These are phyloP conservation scores for Mylabris phalerata DNA, from an alignment of 1,140 invertebrate species.

Conservation along the genomic window DNA sequence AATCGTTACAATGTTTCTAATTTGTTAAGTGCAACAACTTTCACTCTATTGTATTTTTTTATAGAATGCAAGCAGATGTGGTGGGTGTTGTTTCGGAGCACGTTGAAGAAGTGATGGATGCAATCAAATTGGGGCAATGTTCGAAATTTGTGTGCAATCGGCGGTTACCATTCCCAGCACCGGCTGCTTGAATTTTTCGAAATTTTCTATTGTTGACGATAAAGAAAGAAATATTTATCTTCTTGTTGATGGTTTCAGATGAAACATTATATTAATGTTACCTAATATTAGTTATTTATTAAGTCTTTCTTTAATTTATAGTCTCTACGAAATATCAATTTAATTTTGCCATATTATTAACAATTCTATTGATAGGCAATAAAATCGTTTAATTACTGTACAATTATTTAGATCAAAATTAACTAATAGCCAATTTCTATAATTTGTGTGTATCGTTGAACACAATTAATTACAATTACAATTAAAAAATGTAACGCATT, in stretches of 20 bases:
- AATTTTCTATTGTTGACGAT: not conserved
- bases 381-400: too few species aligned
- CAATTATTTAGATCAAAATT: too few species aligned
- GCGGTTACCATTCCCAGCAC: conserved; percentile 23
- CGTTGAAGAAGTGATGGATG: conserved; percentile 54
- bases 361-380: too few species aligned
- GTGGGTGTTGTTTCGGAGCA: conserved; percentile 47
- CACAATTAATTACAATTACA: too few species aligned
- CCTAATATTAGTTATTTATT: not conserved
- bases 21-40: not conserved
- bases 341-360: too few species aligned
- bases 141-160: conserved; percentile 47
- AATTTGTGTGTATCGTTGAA: too few species aligned
- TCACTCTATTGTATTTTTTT: conserved; percentile 25
- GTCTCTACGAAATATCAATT: too few species aligned
- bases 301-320: too few species aligned
- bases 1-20: too few species aligned
- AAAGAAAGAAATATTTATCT: conserved; percentile 6
- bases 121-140: conserved; percentile 51
- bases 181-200: not conserved
- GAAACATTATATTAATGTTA: conserved; percentile 18
- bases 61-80: conserved; percentile 49
- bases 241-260: conserved; percentile 6
- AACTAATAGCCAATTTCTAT: too few species aligned
- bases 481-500: too few species aligned